Evolutionary conservation across 1,140 invertebrate species (phyloP).

Genomic region (Stegodyphus dumicola): DNA sequence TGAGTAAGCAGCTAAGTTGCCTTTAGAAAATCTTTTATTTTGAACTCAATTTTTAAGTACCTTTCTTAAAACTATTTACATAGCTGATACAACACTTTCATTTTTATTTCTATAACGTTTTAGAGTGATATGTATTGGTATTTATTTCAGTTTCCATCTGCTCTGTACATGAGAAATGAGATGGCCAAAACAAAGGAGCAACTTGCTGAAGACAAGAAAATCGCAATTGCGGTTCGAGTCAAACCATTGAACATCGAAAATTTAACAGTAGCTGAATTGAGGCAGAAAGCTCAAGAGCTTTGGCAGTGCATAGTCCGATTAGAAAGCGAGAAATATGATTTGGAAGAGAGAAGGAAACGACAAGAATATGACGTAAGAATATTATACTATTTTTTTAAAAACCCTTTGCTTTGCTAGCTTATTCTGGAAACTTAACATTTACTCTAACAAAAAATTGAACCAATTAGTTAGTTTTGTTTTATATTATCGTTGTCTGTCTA

Average conservation of each 20-base stretch:
- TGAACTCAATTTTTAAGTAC: no score
- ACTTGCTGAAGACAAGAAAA: constrained; percentile 98
- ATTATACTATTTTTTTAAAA: no score
- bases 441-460: no score
- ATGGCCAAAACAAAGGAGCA: constrained; percentile 99
- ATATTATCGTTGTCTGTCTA: no score
- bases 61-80: no score
- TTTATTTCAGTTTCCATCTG: constrained; percentile 76
- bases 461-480: no score
- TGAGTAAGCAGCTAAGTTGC: no score
- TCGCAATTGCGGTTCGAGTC: constrained; percentile 94
- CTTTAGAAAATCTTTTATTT: no score
- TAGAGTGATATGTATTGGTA: not conserved
- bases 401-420: no score
- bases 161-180: constrained; percentile 89
- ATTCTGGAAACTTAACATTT: no score
- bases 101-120: no score
- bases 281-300: constrained; percentile 90
- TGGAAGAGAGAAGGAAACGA: constrained; percentile 98
- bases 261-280: constrained; percentile 80
- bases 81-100: no score
- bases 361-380: constrained; percentile 98
- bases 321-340: constrained; percentile 99
- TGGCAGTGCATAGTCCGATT: constrained; percentile 95
- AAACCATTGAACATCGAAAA: constrained; percentile 89